Evolutionary conservation across 2,888 invertebrate genomes (phyloP).

Genomic region (Drosophila multiciliata): DNA sequence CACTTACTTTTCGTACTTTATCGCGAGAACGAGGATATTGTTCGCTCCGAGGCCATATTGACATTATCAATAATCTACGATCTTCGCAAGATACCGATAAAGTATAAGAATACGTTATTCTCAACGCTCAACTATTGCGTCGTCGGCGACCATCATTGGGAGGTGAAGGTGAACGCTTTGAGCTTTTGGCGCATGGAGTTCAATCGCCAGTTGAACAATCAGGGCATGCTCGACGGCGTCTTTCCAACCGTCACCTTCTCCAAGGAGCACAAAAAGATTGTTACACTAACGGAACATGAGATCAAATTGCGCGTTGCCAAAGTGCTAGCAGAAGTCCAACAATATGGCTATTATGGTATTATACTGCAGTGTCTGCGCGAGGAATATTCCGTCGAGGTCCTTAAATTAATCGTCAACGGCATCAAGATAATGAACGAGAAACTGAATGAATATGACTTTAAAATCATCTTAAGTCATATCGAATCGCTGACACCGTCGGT

Average conservation of each 20-base stretch:
- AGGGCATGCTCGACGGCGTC: slow-evolving; percentile 93
- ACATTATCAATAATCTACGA: slow-evolving; percentile 89
- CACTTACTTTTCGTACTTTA: slow-evolving; percentile 86
- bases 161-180: slow-evolving; percentile 90
- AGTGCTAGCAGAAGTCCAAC: slow-evolving; percentile 89
- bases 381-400: slow-evolving; percentile 90
- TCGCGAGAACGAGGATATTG: slow-evolving; percentile 91
- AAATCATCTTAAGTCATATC: slow-evolving; percentile 67
- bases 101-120: slow-evolving; percentile 87
- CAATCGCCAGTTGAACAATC: slow-evolving; percentile 88
- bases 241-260: slow-evolving; percentile 93
- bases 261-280: slow-evolving; percentile 91
- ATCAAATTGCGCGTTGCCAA: slow-evolving; percentile 86
- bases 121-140: slow-evolving; percentile 89
- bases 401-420: slow-evolving; percentile 87
- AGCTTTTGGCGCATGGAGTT: slow-evolving; percentile 91
- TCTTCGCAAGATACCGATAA: slow-evolving; percentile 87
- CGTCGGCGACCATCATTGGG: slow-evolving; percentile 92
- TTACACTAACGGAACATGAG: slow-evolving; percentile 89
- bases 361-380: slow-evolving; percentile 88
- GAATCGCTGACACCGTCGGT: slow-evolving; percentile 33
- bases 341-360: slow-evolving; percentile 89
- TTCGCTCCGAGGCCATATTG: slow-evolving; percentile 90
- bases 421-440: slow-evolving; percentile 85
- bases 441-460: slow-evolving; percentile 87